Conservation (phyloP, 2,888 invertebrate genomes). For the Leistus spinibarbis region DNA sequence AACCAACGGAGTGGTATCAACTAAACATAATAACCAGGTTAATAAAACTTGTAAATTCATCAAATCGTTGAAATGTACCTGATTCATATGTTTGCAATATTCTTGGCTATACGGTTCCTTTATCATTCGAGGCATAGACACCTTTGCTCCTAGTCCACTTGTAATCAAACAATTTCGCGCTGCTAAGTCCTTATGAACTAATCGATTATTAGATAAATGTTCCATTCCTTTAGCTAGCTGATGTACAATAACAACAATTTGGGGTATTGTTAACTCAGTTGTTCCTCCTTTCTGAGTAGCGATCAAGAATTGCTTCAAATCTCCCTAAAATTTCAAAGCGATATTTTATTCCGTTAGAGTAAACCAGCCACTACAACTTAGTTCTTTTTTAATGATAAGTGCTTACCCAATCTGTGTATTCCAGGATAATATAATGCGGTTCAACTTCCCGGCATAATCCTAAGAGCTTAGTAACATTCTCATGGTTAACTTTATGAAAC, state of each 20-base stretch:
- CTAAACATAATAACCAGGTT: conserved; percentile 54
- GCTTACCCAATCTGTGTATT: conserved; percentile 91
- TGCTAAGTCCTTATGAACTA: conserved; percentile 90
- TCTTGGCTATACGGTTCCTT: conserved; percentile 89
- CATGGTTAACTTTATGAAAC: conserved; percentile 81
- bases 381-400: background rate
- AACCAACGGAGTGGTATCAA: conserved; percentile 90
- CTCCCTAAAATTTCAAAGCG: conserved; percentile 67
- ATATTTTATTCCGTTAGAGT: conserved; percentile 11
- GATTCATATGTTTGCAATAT: conserved; percentile 84
- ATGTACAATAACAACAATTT: conserved; percentile 70
- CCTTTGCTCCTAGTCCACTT: conserved; percentile 79
- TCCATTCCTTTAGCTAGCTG: conserved; percentile 86
- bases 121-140: conserved; percentile 79
- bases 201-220: conserved; percentile 73
- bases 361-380: background rate
- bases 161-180: conserved; percentile 90
- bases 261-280: conserved; percentile 71
- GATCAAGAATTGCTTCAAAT: conserved; percentile 85
- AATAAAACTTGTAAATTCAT: no score
- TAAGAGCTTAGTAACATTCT: conserved; percentile 77
- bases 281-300: conserved; percentile 64
- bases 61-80: conserved; percentile 62
- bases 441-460: conserved; percentile 84
- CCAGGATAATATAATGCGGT: conserved; percentile 87